Conservation (phyloP, 1,140 invertebrate genomes). For the Cotesia typhae region DNA sequence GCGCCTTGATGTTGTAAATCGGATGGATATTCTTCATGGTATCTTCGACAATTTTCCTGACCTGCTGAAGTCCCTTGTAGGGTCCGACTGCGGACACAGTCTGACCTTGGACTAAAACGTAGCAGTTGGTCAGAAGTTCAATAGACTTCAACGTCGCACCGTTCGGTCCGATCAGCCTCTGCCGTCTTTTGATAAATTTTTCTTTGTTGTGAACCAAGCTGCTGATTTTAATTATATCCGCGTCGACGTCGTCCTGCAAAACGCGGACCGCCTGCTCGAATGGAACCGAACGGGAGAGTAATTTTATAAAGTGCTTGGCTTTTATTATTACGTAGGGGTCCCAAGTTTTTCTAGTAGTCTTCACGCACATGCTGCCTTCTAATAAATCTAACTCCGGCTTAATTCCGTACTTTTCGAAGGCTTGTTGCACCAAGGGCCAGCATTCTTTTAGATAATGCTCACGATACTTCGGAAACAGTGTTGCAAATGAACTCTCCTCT, state of each 20-base stretch:
- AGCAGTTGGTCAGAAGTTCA: constrained; percentile 97
- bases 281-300: constrained; percentile 95
- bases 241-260: constrained; percentile 88
- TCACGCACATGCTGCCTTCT: constrained; percentile 95
- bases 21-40: constrained; percentile 99
- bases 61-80: constrained; percentile 92
- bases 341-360: constrained; percentile 97
- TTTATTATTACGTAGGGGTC: constrained; percentile 98
- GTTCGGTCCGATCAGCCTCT: constrained; percentile 95
- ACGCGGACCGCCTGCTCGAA: constrained; percentile 92
- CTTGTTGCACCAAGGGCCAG: constrained; percentile 94
- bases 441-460: constrained; percentile 96
- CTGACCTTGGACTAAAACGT: constrained; percentile 96
- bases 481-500: constrained; percentile 82
- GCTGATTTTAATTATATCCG: constrained; percentile 98
- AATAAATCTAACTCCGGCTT: constrained; percentile 93
- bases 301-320: constrained; percentile 94
- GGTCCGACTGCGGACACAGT: constrained; percentile 97
- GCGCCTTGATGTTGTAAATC: constrained; percentile 98
- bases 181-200: constrained; percentile 94
- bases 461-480: constrained; percentile 89
- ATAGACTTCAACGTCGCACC: constrained; percentile 98
- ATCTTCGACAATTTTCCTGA: constrained; percentile 91
- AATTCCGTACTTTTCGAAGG: constrained; percentile 79
- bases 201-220: constrained; percentile 91